A percentile compares a stretch with the other conserved stretches of the same genome.
These are phyloP conservation scores for Tigriopus japonicus DNA, from an alignment of 1,140 invertebrate genomes.

Conservation along the genomic window DNA sequence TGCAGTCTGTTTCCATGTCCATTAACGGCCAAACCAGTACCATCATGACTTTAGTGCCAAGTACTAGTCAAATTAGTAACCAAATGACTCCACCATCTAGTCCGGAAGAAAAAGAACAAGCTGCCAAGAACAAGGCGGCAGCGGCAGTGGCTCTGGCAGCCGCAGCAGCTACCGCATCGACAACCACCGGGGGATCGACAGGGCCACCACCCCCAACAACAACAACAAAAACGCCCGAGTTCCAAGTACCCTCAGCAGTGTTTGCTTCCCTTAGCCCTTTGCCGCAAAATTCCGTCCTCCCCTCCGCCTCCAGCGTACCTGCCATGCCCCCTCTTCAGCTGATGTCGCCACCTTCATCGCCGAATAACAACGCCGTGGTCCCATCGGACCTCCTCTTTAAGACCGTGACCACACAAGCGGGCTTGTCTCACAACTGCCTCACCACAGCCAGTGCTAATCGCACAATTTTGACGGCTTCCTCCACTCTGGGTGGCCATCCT, in stretches of 20 bases:
- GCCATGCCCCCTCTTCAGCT: conserved; percentile 4
- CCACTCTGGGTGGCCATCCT: background rate
- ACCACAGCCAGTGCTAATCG: background rate
- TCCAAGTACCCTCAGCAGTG: too few relatives aligned
- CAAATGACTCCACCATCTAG: conserved; percentile 5
- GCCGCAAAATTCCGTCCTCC: too few relatives aligned
- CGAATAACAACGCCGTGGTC: background rate
- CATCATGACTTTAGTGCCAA: conserved; percentile 4
- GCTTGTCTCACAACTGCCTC: background rate
- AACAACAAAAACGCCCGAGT: too few relatives aligned
- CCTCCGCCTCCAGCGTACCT: too few relatives aligned
- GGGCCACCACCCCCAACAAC: too few relatives aligned
- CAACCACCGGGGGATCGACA: too few relatives aligned
- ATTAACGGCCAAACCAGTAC: background rate
- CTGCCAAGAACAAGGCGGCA: background rate
- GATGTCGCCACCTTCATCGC: background rate
- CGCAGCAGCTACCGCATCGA: too few relatives aligned
- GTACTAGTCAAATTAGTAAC: background rate
- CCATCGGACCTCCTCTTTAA: background rate
- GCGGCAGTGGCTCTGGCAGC: too few relatives aligned
- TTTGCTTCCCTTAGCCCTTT: too few relatives aligned
- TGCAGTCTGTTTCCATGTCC: background rate
- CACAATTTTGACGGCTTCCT: background rate
- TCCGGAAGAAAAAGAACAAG: conserved; percentile 10
- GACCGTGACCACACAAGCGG: background rate